A percentile compares a stretch with the other conserved stretches of the same genome.
These are phyloP conservation scores for Cochlearius cochlearius DNA, from an alignment of 2,113 vertebrate genomes.

Conservation along the genomic window DNA sequence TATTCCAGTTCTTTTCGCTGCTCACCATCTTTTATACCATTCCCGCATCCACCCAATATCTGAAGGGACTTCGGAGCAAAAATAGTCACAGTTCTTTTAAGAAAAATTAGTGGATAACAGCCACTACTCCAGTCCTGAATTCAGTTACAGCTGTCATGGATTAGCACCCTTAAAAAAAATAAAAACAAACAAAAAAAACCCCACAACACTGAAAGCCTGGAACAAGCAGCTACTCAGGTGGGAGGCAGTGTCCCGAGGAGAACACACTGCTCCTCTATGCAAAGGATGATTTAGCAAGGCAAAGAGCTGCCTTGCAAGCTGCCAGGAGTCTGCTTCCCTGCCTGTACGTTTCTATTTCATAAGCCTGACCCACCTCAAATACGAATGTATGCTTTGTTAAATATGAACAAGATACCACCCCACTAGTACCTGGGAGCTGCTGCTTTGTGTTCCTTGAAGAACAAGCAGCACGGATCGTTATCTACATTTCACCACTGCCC, in stretches of 20 bases:
- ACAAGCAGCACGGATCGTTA: neutral
- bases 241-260: neutral
- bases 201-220: neutral
- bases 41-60: neutral
- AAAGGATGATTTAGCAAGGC: neutral
- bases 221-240: neutral
- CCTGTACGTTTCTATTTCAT: neutral
- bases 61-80: neutral
- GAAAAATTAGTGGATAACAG: neutral
- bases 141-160: neutral
- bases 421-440: neutral
- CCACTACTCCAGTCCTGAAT: neutral
- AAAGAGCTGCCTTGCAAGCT: neutral
- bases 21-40: neutral
- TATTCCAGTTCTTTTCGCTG: neutral
- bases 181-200: too few species aligned
- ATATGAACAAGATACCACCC: neutral
- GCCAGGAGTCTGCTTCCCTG: neutral
- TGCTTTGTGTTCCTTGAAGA: neutral
- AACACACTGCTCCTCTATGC: neutral
- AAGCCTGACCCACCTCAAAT: neutral
- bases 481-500: neutral
- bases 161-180: neutral
- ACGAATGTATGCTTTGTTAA: fast-evolving
- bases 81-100: neutral